phyloP scores from a whole-genome alignment of 2,113 vertebrate genomes.

The Hepsetus odoe region DNA sequence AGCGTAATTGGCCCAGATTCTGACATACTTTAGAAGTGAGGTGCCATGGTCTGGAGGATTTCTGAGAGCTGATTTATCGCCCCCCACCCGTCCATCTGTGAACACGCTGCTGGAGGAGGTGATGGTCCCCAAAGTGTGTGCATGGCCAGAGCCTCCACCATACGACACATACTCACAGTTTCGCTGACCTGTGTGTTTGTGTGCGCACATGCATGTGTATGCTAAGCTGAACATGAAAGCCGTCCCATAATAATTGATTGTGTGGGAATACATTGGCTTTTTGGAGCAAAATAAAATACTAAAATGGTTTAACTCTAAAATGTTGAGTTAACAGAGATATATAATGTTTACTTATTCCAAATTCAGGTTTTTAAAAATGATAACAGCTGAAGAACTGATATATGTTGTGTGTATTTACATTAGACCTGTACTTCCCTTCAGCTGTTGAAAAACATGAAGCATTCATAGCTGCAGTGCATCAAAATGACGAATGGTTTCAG shows the following conservation, averaged over 20 bases:
- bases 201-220: too few relatives aligned
- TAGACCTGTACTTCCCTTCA: background rate
- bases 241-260: too few relatives aligned
- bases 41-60: conserved; percentile 26
- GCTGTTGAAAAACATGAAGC: background rate
- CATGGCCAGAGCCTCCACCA: conserved; percentile 4
- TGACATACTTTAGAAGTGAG: conserved; percentile 45
- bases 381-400: background rate
- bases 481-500: background rate
- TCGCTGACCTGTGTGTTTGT: background rate
- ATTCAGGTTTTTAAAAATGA: background rate
- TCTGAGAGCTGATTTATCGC: conserved; percentile 45
- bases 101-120: conserved; percentile 25
- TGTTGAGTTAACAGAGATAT: too few relatives aligned
- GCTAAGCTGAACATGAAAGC: too few relatives aligned
- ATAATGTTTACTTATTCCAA: background rate
- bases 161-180: background rate
- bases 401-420: background rate
- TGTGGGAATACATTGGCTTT: too few relatives aligned
- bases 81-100: conserved; percentile 43
- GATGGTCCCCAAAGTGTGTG: background rate
- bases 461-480: conserved; percentile 9
- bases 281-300: background rate
- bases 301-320: too few relatives aligned
- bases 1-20: conserved; percentile 41